phyloP scores from a whole-genome alignment of 2,888 invertebrate species.

The Melitaea athalia region DNA sequence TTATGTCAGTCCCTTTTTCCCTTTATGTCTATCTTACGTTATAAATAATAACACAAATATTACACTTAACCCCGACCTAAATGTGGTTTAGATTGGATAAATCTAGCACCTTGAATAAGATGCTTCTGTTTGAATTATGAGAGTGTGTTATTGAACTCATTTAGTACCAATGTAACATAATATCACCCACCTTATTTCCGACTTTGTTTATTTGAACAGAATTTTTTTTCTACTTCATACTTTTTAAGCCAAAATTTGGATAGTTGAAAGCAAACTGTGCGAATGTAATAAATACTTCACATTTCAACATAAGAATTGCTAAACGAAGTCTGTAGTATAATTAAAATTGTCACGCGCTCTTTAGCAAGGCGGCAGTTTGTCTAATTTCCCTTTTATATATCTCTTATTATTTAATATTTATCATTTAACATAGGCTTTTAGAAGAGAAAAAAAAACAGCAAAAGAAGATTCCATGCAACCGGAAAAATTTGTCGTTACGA shows the following conservation, averaged over 20 bases:
- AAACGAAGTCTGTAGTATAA: conserved; percentile 37
- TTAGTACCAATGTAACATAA: conserved; percentile 12
- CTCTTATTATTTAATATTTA: conserved; percentile 9
- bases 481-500: conserved; percentile 38
- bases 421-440: conserved; percentile 9
- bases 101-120: conserved; percentile 35
- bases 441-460: neutral
- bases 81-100: conserved; percentile 39
- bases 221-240: neutral
- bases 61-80: conserved; percentile 37
- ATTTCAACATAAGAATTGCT: conserved; percentile 38
- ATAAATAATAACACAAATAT: conserved; percentile 30
- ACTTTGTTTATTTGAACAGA: too few relatives aligned
- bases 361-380: conserved; percentile 33
- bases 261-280: conserved; percentile 10
- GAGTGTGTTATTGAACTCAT: conserved; percentile 16
- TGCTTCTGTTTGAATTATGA: conserved; percentile 33
- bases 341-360: conserved; percentile 41
- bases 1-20: neutral
- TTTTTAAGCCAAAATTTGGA: conserved; percentile 17
- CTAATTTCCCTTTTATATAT: conserved; percentile 17
- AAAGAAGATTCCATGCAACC: conserved; percentile 18
- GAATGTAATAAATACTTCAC: conserved; percentile 23
- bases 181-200: conserved; percentile 8
- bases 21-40: conserved; percentile 23